Conservation (phyloP, 2,797 vertebrate species). For the Parauchenoglanis ngamensis region DNA sequence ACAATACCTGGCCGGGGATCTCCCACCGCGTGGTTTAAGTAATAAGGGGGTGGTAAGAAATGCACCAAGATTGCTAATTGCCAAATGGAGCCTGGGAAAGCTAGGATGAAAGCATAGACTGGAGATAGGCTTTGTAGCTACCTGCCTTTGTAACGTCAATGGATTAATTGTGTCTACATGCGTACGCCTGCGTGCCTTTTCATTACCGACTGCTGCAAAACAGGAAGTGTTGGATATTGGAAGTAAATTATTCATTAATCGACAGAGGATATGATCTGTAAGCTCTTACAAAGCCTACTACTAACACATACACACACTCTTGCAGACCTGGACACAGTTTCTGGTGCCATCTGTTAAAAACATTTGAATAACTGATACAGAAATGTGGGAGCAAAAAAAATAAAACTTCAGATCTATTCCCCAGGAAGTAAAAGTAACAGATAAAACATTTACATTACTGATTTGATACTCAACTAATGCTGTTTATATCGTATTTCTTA, state of each 20-base stretch:
- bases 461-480: constrained; percentile 47
- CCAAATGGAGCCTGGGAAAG: constrained; percentile 40
- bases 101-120: constrained; percentile 16
- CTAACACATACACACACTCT: background rate
- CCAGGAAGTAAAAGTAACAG: constrained; percentile 49
- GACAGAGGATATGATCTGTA: constrained; percentile 19
- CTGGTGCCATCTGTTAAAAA: constrained; percentile 50
- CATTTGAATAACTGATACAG: constrained; percentile 69
- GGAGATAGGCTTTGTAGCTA: constrained; percentile 44
- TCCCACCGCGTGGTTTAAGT: constrained; percentile 17
- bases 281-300: constrained; percentile 35
- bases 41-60: constrained; percentile 13
- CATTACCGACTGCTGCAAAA: constrained; percentile 5
- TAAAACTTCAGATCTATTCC: constrained; percentile 44
- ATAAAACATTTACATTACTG: constrained; percentile 65
- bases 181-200: background rate
- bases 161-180: constrained; percentile 29
- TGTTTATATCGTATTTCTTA: background rate
- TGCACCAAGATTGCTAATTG: constrained; percentile 41
- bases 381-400: constrained; percentile 52
- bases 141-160: constrained; percentile 44
- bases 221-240: constrained; percentile 18
- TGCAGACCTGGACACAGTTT: constrained; percentile 28
- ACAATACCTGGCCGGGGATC: constrained; percentile 34
- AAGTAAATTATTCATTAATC: constrained; percentile 26